Conservation (phyloP, 1,140 invertebrate genomes). For the Helicorthomorpha holstii region DNA sequence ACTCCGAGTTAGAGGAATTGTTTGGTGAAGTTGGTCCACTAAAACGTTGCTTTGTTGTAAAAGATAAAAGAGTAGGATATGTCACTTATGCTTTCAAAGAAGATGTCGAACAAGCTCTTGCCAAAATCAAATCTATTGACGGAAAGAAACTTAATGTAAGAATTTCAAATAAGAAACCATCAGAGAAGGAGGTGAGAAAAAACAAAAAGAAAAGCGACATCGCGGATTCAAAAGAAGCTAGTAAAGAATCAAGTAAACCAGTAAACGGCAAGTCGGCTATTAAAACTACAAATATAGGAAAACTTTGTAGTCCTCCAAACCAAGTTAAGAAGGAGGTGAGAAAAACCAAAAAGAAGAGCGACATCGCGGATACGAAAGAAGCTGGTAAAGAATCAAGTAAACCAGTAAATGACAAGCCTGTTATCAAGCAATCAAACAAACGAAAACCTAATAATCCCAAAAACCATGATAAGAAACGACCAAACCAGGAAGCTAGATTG, state of each 20-base stretch:
- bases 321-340: neutral
- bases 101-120: neutral
- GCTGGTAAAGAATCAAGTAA: neutral
- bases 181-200: neutral
- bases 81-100: neutral
- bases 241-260: neutral
- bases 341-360: neutral
- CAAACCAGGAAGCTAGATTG: neutral
- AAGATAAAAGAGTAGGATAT: neutral
- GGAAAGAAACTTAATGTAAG: neutral
- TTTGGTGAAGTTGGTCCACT: neutral
- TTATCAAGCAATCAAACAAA: neutral
- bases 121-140: neutral
- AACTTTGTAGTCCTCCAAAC: neutral
- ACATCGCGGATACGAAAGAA: neutral
- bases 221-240: neutral
- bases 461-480: neutral
- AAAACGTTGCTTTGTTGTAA: neutral
- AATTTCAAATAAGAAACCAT: neutral
- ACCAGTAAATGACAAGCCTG: neutral
- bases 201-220: neutral
- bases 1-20: neutral
- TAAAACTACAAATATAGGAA: neutral
- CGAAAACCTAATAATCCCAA: neutral
- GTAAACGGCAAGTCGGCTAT: neutral